Percentiles rank a stretch among this genome's conserved stretches.
These are phyloP conservation scores for Saccostrea glomerata DNA, from an alignment of 1,140 invertebrate species.

Conservation along the genomic window DNA sequence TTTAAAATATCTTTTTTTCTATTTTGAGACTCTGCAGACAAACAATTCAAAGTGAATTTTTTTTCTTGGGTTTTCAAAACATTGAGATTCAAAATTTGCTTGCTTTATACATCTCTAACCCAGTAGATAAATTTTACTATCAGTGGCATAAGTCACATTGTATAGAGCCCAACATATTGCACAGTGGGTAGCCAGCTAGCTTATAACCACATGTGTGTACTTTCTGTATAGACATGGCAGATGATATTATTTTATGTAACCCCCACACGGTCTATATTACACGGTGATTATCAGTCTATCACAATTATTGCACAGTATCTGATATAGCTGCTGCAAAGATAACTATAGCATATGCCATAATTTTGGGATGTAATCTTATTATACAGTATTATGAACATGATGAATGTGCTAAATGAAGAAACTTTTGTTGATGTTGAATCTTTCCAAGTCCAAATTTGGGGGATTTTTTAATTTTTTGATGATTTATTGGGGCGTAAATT, in stretches of 20 bases:
- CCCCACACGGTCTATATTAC: not conserved
- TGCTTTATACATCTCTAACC: no score
- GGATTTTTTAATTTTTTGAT: no score
- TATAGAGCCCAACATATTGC: not conserved
- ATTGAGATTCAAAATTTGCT: no score
- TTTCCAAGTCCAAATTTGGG: no score
- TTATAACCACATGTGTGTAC: not conserved
- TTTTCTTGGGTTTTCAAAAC: no score
- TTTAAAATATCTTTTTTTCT: not conserved
- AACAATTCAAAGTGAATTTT: not conserved
- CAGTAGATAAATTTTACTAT: not conserved
- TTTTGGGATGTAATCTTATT: not conserved
- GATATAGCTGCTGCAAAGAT: not conserved
- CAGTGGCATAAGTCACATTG: not conserved
- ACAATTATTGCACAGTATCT: not conserved
- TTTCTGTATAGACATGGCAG: not conserved
- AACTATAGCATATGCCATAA: not conserved
- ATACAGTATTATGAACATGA: not conserved
- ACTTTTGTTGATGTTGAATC: no score
- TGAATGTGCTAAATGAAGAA: not conserved
- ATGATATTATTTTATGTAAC: conserved; percentile 10
- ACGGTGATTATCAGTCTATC: conserved; percentile 12
- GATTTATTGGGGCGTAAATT: no score
- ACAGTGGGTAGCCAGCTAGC: not conserved
- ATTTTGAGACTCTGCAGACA: not conserved